Evolutionary conservation across 1,140 invertebrate species (phyloP).

Genomic region (Brachionus paranguensis): DNA sequence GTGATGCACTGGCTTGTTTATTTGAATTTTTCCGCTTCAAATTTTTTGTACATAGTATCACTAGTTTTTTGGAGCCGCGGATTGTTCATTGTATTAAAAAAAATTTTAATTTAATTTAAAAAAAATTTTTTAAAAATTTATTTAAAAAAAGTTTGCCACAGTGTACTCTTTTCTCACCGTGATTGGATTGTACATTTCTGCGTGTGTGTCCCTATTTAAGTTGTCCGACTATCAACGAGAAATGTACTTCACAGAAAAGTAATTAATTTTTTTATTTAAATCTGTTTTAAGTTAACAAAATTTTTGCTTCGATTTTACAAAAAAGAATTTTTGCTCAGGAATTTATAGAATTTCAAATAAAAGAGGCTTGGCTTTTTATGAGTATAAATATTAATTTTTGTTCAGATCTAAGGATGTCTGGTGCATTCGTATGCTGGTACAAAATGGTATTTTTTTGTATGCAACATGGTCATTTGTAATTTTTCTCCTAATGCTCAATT

Average conservation of each 20-base stretch:
- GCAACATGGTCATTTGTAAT: constrained; percentile 28
- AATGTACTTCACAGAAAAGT: constrained; percentile 39
- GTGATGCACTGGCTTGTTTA: constrained; percentile 36
- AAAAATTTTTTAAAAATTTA: neutral
- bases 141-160: neutral
- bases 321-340: neutral
- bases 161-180: neutral
- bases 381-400: neutral
- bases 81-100: constrained; percentile 1
- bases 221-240: constrained; percentile 32
- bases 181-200: constrained; percentile 12
- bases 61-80: neutral
- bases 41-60: neutral
- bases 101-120: neutral
- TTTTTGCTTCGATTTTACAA: neutral
- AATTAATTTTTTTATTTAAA: neutral
- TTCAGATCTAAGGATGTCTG: constrained; percentile 7
- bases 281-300: neutral
- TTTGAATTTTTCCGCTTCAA: neutral
- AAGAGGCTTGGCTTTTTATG: neutral
- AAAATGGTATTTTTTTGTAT: constrained; percentile 24
- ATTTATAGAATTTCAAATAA: neutral
- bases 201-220: constrained; percentile 17
- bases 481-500: constrained; percentile 10
- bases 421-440: constrained; percentile 23